phyloP scores from a whole-genome alignment of 2,113 vertebrate genomes.

The Entosphenus tridentatus region DNA sequence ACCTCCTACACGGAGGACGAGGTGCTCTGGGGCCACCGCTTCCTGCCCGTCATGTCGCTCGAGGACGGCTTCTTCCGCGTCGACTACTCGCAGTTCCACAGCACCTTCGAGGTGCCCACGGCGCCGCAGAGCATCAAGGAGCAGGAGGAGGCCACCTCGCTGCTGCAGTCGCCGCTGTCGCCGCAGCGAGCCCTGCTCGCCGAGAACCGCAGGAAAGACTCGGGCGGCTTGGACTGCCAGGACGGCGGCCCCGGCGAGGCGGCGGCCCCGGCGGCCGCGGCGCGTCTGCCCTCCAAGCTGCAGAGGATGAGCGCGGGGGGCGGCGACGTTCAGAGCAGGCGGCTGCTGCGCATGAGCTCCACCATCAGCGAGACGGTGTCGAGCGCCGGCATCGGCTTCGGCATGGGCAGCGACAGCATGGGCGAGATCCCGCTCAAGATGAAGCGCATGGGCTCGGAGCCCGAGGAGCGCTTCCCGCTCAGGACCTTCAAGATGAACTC shows the following conservation, averaged over 20 bases:
- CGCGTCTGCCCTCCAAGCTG: constrained; percentile 55
- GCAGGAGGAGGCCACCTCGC: constrained; percentile 78
- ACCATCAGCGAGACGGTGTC: constrained; percentile 96
- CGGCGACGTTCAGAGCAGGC: constrained; percentile 75
- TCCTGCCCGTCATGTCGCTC: constrained; percentile 89
- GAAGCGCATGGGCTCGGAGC: no score
- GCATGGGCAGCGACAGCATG: constrained; percentile 57
- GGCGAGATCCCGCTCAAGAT: background rate
- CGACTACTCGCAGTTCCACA: constrained; percentile 98
- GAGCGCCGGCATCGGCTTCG: constrained; percentile 34
- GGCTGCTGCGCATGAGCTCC: constrained; percentile 89
- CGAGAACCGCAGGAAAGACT: constrained; percentile 43
- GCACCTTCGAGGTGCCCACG: constrained; percentile 84
- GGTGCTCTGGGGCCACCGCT: constrained; percentile 93
- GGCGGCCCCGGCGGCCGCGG: background rate
- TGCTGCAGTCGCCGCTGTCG: constrained; percentile 82
- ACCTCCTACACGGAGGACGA: constrained; percentile 95
- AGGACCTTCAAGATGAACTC: background rate
- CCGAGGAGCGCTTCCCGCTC: no score
- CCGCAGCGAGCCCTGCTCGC: constrained; percentile 52
- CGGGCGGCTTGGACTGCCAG: constrained; percentile 69
- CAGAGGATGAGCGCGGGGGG: constrained; percentile 67
- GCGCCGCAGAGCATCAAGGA: constrained; percentile 90
- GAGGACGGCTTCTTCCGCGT: constrained; percentile 98
- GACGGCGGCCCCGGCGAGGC: constrained; percentile 35